Percentiles rank a stretch among this genome's conserved stretches.
Conservation (phyloP, 1,140 invertebrate species). For the Pseudomyrmex gracilis region DNA sequence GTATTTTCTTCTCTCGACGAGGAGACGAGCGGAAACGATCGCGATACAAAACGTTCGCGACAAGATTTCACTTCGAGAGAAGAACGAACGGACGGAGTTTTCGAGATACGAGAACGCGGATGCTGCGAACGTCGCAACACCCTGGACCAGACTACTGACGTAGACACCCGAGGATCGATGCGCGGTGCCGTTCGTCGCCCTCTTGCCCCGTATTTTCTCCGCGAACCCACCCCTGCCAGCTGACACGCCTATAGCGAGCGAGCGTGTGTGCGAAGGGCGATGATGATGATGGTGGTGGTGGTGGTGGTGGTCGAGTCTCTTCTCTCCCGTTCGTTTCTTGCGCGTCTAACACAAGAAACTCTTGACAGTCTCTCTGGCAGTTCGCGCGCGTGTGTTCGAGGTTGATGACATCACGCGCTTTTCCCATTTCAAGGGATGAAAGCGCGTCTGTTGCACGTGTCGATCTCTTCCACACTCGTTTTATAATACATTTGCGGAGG, state of each 20-base stretch:
- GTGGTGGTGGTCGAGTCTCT: too few species aligned
- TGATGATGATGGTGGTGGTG: conserved; percentile 21
- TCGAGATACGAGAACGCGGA: conserved; percentile 13
- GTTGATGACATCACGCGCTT: conserved; percentile 45
- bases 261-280: conserved; percentile 18
- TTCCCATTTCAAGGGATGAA: conserved; percentile 59
- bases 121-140: conserved; percentile 74
- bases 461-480: not conserved
- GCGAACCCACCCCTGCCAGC: conserved; percentile 65
- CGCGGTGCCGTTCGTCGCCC: conserved; percentile 68
- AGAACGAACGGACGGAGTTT: not conserved
- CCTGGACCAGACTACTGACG: conserved; percentile 80
- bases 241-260: conserved; percentile 9
- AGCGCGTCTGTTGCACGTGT: conserved; percentile 12
- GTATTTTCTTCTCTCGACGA: not conserved
- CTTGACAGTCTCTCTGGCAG: not conserved
- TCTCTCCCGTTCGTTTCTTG: not conserved
- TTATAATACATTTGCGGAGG: not conserved
- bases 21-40: conserved; percentile 12
- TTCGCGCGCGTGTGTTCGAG: conserved; percentile 11
- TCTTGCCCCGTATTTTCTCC: conserved; percentile 70
- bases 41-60: too few species aligned
- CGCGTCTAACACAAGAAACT: not conserved
- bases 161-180: conserved; percentile 78
- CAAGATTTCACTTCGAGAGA: not conserved